These are phyloP conservation scores for Anguilla obscura DNA, from an alignment of 2,797 vertebrate species.

Conservation along the genomic window DNA sequence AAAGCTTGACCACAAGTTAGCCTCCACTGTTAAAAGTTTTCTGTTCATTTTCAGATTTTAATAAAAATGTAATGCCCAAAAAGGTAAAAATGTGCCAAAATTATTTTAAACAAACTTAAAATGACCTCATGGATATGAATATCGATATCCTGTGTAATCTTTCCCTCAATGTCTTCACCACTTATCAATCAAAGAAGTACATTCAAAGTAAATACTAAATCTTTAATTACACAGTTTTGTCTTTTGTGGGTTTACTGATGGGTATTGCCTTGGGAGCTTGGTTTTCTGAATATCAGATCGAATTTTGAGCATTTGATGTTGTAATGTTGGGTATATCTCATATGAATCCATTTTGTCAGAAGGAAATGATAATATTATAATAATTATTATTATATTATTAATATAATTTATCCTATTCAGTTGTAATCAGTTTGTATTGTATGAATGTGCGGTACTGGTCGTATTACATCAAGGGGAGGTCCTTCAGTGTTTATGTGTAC, in stretches of 20 bases:
- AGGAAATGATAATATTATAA: constrained; percentile 69
- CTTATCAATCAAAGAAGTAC: constrained; percentile 24
- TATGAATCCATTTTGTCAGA: constrained; percentile 70
- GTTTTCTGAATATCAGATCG: constrained; percentile 69
- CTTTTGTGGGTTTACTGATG: constrained; percentile 54
- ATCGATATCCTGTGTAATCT: neutral
- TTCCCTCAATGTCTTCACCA: constrained; percentile 12
- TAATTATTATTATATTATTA: too few species aligned
- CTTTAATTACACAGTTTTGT: constrained; percentile 60
- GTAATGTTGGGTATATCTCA: constrained; percentile 66
- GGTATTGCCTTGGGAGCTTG: constrained; percentile 66
- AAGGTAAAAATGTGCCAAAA: neutral
- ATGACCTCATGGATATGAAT: neutral
- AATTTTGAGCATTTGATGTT: constrained; percentile 70
- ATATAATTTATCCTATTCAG: constrained; percentile 54
- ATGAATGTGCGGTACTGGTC: constrained; percentile 52
- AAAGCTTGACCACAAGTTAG: neutral
- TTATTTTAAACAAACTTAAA: neutral
- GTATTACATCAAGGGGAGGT: constrained; percentile 46
- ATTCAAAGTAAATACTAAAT: constrained; percentile 64
- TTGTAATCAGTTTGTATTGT: constrained; percentile 64
- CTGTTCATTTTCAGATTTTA: neutral
- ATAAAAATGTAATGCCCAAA: neutral
- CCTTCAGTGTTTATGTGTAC: neutral
- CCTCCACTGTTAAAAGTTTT: neutral